A percentile compares a stretch with the other conserved stretches of the same genome.
These are phyloP conservation scores for Lasioglossum villosulum DNA, from an alignment of 2,888 invertebrate species.

Conservation along the genomic window DNA sequence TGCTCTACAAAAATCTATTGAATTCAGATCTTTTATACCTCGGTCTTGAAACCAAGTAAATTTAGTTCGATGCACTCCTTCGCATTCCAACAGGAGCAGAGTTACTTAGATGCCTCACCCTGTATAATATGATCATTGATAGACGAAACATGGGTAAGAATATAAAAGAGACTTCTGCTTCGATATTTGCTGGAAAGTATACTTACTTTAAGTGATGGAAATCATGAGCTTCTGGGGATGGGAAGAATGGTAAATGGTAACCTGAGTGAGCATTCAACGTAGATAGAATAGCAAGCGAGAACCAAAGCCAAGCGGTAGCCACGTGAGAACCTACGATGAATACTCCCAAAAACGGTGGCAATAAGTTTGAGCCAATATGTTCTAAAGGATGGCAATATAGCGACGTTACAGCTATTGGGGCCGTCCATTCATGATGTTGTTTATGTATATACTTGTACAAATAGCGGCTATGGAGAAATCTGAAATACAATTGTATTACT, in stretches of 20 bases:
- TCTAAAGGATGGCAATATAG: constrained; percentile 92
- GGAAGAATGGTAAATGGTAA: constrained; percentile 94
- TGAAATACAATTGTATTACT: constrained; percentile 77
- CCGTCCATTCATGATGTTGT: constrained; percentile 95
- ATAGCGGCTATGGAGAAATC: constrained; percentile 90
- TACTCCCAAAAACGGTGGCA: constrained; percentile 91
- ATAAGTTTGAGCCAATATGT: constrained; percentile 91
- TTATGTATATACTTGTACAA: constrained; percentile 94
- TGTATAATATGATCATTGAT: neutral
- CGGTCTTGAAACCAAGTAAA: neutral
- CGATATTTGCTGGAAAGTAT: constrained; percentile 1
- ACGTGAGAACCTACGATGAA: constrained; percentile 91
- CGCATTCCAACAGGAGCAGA: neutral
- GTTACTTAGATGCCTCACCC: neutral
- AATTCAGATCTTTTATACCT: neutral
- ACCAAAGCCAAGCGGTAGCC: constrained; percentile 92
- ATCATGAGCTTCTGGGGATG: constrained; percentile 94
- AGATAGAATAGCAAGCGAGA: constrained; percentile 90
- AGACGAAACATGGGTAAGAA: neutral
- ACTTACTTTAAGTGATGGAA: constrained; percentile 94
- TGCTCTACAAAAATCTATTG: neutral
- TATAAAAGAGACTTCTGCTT: neutral
- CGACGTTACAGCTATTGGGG: constrained; percentile 93
- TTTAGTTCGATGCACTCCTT: neutral
- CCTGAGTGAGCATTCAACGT: constrained; percentile 94